Percentiles rank a stretch among this genome's conserved stretches.
phyloP scores from a whole-genome alignment of 2,888 invertebrate species.

The Parochlus steinenii region DNA sequence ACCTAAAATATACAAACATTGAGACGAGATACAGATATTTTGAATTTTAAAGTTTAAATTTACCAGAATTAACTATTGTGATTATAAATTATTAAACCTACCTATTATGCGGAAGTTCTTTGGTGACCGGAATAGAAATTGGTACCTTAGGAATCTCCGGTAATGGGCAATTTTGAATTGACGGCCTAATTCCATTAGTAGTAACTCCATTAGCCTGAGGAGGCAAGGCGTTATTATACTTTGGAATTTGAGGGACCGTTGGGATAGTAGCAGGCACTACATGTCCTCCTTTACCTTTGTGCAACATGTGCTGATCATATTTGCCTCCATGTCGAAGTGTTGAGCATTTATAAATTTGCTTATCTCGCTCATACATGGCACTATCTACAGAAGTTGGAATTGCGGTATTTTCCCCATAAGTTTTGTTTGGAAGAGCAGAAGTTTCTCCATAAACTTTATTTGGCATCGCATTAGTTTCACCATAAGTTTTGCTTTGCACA shows the following conservation, averaged over 20 bases:
- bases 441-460: background rate
- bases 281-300: constrained; percentile 4
- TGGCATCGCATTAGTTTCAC: background rate
- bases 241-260: constrained; percentile 11
- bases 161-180: constrained; percentile 30
- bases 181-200: too few species aligned
- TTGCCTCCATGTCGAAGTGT: constrained; percentile 30
- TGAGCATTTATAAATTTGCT: constrained; percentile 31
- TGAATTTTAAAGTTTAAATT: background rate
- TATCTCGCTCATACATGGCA: constrained; percentile 29
- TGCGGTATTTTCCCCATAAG: too few species aligned
- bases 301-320: constrained; percentile 26
- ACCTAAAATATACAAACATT: constrained; percentile 1
- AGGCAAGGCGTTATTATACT: constrained; percentile 3
- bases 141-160: constrained; percentile 25
- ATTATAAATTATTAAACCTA: background rate
- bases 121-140: constrained; percentile 5
- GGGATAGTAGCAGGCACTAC: constrained; percentile 11
- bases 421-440: background rate
- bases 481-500: constrained; percentile 4
- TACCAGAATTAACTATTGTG: background rate
- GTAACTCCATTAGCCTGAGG: too few species aligned
- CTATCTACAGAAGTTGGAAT: constrained; percentile 24
- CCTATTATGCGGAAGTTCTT: constrained; percentile 10
- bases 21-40: background rate